phyloP scores from a whole-genome alignment of 2,888 invertebrate genomes.

The Stegana nigrithorax region DNA sequence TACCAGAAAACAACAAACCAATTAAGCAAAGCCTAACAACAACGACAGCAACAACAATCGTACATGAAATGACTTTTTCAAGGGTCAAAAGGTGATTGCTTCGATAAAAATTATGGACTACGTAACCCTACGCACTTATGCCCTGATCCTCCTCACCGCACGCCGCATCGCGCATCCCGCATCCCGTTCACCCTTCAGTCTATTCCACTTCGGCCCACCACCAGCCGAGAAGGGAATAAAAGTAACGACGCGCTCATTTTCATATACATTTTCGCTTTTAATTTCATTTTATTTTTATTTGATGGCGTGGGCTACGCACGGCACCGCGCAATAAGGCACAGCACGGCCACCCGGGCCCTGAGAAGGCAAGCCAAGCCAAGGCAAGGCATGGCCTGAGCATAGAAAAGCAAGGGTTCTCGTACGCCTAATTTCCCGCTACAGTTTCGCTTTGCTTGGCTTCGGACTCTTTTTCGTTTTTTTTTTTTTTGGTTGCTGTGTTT shows the following conservation, averaged over 20 bases:
- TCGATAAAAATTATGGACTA: conserved; percentile 10
- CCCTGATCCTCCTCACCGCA: not conserved
- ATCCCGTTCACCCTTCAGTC: too few relatives aligned
- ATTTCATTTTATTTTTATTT: conserved; percentile 18
- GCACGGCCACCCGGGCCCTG: not conserved
- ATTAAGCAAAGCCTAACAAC: conserved; percentile 1
- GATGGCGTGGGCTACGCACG: too few relatives aligned
- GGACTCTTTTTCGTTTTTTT: conserved; percentile 31
- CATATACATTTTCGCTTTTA: conserved; percentile 9
- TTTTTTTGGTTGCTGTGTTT: conserved; percentile 5
- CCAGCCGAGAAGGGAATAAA: not conserved
- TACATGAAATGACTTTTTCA: conserved; percentile 6
- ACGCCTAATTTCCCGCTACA: conserved; percentile 1
- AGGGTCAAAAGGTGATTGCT: conserved; percentile 7
- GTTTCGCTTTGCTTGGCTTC: conserved; percentile 13
- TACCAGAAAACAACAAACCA: conserved; percentile 10
- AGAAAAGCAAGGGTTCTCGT: not conserved
- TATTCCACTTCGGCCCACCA: not conserved
- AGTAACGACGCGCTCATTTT: not conserved
- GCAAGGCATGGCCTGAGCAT: not conserved
- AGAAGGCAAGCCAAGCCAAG: too few relatives aligned
- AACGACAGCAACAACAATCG: not conserved
- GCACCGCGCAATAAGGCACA: too few relatives aligned
- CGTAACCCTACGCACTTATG: not conserved
- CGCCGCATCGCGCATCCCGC: too few relatives aligned